These are phyloP conservation scores for Embiotoca jacksoni DNA, from an alignment of 2,113 vertebrate genomes.

Conservation along the genomic window DNA sequence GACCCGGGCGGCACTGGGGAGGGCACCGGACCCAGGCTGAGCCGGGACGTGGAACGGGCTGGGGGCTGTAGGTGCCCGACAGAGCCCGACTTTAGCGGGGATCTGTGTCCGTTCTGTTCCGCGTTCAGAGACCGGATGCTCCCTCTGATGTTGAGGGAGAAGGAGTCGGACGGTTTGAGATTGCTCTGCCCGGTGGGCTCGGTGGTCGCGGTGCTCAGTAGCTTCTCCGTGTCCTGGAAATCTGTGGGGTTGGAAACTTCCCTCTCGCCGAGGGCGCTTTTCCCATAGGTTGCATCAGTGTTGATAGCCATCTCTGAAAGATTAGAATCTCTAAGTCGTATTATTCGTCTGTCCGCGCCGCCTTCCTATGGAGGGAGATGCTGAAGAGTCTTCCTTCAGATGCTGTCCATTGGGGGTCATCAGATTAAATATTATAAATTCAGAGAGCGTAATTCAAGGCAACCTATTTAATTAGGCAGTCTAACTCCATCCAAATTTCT, in stretches of 20 bases:
- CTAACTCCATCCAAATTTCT: constrained; percentile 69
- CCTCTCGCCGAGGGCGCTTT: constrained; percentile 74
- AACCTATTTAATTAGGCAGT: constrained; percentile 70
- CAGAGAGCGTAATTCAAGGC: constrained; percentile 29
- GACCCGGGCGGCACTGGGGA: constrained; percentile 84
- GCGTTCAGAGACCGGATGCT: constrained; percentile 82
- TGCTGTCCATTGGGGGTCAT: constrained; percentile 72
- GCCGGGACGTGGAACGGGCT: constrained; percentile 84
- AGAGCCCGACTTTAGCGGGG: constrained; percentile 86
- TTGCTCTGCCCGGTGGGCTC: constrained; percentile 81
- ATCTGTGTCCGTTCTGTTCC: constrained; percentile 88
- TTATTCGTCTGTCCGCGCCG: constrained; percentile 16
- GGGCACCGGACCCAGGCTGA: constrained; percentile 85
- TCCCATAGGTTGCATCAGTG: constrained; percentile 80
- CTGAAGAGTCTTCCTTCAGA: constrained; percentile 63
- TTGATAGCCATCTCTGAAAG: constrained; percentile 85
- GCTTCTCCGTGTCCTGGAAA: constrained; percentile 90
- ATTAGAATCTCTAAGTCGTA: constrained; percentile 26
- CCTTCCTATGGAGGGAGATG: constrained; percentile 52
- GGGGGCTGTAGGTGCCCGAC: constrained; percentile 80
- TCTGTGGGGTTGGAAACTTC: constrained; percentile 78
- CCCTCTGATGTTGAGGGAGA: constrained; percentile 80
- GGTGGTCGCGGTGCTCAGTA: constrained; percentile 77
- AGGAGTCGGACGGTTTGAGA: constrained; percentile 84
- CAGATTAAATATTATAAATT: constrained; percentile 55